These are phyloP conservation scores for roundworm (Caenorhabditis elegans) DNA, from an alignment of 1,140 invertebrate genomes.

Conservation along the genomic window WBcel235 BX284606.5:7338001-7338500, in stretches of 20 bases:
- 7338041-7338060: background rate
- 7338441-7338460: background rate
- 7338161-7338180: slow-evolving; percentile 3
- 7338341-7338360: background rate
- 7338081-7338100: background rate
- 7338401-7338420: background rate
- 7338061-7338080: background rate
- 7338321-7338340: background rate
- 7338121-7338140: background rate
- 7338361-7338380: background rate
- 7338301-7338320: background rate
- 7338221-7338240: background rate
- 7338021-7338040: background rate
- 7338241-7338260: background rate
- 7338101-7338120: background rate
- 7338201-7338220: background rate
- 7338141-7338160: background rate
- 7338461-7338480: background rate
- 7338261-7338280: background rate
- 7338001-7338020: slow-evolving; percentile 2
- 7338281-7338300: background rate
- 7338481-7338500: background rate
- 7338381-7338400: background rate
- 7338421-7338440: background rate
- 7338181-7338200: background rate